Percentiles rank a stretch among this genome's conserved stretches.
Evolutionary conservation across 2,797 vertebrate genomes (phyloP).

Genomic region (Schizopygopsis malacanthus): DNA sequence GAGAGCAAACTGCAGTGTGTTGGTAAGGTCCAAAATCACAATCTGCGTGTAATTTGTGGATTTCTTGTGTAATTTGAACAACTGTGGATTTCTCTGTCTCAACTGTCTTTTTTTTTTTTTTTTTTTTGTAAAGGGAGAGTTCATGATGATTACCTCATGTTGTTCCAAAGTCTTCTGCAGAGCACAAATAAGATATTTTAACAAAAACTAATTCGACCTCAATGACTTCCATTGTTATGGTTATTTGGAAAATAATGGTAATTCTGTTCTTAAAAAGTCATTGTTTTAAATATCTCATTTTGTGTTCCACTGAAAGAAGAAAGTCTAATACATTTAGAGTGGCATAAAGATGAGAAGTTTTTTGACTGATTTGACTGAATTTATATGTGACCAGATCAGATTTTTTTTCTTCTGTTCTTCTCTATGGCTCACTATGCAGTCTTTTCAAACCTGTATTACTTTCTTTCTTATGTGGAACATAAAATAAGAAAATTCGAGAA

Average conservation of each 20-base stretch:
- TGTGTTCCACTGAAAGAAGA: background rate
- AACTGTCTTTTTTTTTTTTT: background rate
- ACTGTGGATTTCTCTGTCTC: background rate
- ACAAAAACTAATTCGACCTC: background rate
- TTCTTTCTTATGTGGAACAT: too few relatives aligned
- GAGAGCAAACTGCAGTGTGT: constrained; percentile 89
- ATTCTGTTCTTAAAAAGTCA: background rate
- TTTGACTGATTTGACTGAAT: background rate
- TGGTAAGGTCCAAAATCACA: constrained; percentile 79
- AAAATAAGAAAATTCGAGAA: too few relatives aligned
- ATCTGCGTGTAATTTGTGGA: background rate
- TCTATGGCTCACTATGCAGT: background rate
- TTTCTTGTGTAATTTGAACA: background rate
- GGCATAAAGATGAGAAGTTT: background rate
- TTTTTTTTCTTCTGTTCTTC: background rate
- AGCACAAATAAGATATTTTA: background rate
- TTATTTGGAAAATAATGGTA: background rate
- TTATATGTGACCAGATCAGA: background rate
- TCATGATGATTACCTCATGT: background rate
- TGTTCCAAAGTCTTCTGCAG: background rate
- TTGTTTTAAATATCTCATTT: background rate
- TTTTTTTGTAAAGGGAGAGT: background rate
- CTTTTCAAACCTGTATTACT: too few relatives aligned
- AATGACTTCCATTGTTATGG: background rate
- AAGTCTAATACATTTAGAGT: background rate